These are phyloP conservation scores for Clarias fuscus DNA, from an alignment of 2,797 vertebrate genomes.

Conservation along the genomic window DNA sequence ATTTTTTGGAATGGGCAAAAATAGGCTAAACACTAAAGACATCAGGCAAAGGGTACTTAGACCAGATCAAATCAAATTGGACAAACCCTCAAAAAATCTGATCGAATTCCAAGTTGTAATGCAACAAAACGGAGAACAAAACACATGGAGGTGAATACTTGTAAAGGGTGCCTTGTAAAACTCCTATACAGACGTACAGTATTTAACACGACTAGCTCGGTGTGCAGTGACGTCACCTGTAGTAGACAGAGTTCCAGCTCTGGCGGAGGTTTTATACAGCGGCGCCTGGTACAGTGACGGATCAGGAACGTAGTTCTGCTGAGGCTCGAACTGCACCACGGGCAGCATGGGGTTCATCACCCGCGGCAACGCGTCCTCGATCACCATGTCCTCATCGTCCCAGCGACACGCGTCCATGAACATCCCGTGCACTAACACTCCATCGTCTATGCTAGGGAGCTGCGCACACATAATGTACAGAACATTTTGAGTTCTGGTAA, in stretches of 20 bases:
- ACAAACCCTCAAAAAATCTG: too few relatives aligned
- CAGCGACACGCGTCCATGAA: conserved; percentile 81
- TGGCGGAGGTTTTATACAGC: conserved; percentile 73
- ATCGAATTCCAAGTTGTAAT: too few relatives aligned
- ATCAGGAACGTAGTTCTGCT: conserved; percentile 74
- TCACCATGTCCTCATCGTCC: conserved; percentile 75
- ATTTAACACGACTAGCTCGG: too few relatives aligned
- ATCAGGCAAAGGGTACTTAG: too few relatives aligned
- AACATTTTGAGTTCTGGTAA: neutral
- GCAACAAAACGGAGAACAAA: too few relatives aligned
- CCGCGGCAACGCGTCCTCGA: conserved; percentile 73
- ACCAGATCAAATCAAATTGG: too few relatives aligned
- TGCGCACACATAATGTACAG: conserved; percentile 48
- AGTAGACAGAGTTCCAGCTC: conserved; percentile 80
- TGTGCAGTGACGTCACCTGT: conserved; percentile 68
- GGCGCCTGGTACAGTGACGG: conserved; percentile 71
- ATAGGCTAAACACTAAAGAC: too few relatives aligned
- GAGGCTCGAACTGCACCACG: conserved; percentile 84
- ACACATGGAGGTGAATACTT: too few relatives aligned
- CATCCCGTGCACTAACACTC: conserved; percentile 80
- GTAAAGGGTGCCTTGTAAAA: too few relatives aligned
- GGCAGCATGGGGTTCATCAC: conserved; percentile 79
- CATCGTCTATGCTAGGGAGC: conserved; percentile 74
- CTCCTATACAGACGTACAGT: too few relatives aligned
- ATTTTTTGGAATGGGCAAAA: too few relatives aligned